Percentiles rank a stretch among this genome's conserved stretches.
These are phyloP conservation scores for Zenarchopterus dispar DNA, from an alignment of 2,797 vertebrate species.

Conservation along the genomic window DNA sequence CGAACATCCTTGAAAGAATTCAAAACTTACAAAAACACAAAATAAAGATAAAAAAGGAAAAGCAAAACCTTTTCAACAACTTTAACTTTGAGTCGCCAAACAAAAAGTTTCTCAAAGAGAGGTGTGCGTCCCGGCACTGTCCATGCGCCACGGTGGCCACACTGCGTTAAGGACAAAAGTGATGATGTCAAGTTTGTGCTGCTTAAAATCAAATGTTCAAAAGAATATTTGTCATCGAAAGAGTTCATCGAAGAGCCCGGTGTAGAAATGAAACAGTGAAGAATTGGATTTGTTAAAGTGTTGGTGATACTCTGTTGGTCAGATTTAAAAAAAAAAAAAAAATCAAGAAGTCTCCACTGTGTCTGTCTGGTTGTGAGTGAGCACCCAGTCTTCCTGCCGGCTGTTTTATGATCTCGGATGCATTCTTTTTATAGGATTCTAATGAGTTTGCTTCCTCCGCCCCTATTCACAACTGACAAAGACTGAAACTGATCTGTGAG, in stretches of 20 bases:
- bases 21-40: not conserved
- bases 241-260: constrained; percentile 23
- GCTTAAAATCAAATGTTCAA: constrained; percentile 50
- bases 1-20: constrained; percentile 82
- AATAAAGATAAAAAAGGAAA: constrained; percentile 7
- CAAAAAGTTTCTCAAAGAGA: constrained; percentile 27
- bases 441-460: constrained; percentile 82
- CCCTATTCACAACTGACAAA: constrained; percentile 82
- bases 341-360: constrained; percentile 51
- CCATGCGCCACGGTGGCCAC: constrained; percentile 54
- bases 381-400: constrained; percentile 61
- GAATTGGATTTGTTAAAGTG: constrained; percentile 32
- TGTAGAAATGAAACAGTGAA: constrained; percentile 21
- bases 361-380: constrained; percentile 68
- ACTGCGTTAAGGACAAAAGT: constrained; percentile 7
- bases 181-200: constrained; percentile 30
- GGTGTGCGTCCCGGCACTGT: constrained; percentile 55
- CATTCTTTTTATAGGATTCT: constrained; percentile 85
- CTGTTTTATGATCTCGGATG: constrained; percentile 82
- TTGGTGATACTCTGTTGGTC: constrained; percentile 16
- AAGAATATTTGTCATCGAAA: constrained; percentile 46
- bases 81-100: constrained; percentile 8
- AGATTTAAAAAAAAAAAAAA: not conserved
- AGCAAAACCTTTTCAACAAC: not conserved
- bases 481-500: constrained; percentile 78